Base-by-base conservation (phyloP, 2,888 invertebrate species). In the Celastrina argiolus region DNA sequence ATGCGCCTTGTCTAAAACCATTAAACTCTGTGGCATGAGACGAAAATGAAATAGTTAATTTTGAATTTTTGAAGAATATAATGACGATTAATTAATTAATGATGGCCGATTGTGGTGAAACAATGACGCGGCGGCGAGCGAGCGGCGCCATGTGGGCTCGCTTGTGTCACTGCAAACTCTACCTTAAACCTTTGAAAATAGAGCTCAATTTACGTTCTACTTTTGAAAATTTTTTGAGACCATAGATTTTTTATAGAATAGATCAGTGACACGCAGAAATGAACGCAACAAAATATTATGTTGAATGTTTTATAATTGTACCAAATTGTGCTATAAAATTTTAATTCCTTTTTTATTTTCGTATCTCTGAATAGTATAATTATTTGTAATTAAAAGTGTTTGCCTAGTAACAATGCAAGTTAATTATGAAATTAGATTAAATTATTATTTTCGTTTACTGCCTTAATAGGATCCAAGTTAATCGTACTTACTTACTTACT, bases 1-100 rank as follows among this genome's bases (percentile, higher is more conserved):
- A 22, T 12, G 0, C 68, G 67, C 63, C 74, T 58, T 12, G 16
- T 83, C 80, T 80, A 72, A 2, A 2, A 3, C 3, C n/a, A 66
- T 51, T 39, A 0, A 42, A 77, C 56, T 81, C 82, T 83, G 10
- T 51, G 63, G 72, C 71, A 76, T 80, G 81, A 82, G 84, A 84
- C 79, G 69, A 75, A 81, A 77, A 80, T 77, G 77, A 77, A 82
- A 81, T 79, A 81, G 76, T 83, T 79, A 81, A 78, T 81, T 82
- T 79, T 79, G 75, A 75, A 31, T 81, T 82, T 74, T 75, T 74
- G 75, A 84, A 85, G 83, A 83, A 83, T 84, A 87, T 85, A 86
- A 88, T 86, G 82, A 86, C 82, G 83, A 84, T 82, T 61, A 84
- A 88, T 88, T 88, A 89, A 88, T 87, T 87, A 88, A 87, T 83